phyloP scores from a whole-genome alignment of 2,113 vertebrate genomes.

The Cyprinodon tularosa region DNA sequence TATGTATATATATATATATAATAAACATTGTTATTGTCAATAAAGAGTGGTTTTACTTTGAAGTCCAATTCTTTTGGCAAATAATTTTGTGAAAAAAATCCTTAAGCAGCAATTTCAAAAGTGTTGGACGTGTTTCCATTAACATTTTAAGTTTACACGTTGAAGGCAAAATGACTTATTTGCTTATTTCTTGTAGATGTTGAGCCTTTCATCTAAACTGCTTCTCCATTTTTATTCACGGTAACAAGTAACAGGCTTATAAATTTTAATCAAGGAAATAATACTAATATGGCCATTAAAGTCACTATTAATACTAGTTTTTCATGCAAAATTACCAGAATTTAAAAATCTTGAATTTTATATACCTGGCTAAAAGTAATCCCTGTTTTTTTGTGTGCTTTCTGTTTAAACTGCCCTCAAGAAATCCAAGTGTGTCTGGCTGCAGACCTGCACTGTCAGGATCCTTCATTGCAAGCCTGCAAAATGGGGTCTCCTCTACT shows the following conservation, averaged over 20 bases:
- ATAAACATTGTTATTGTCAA: not conserved
- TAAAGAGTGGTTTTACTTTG: not conserved
- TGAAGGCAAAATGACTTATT: no score
- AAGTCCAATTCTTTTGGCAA: not conserved
- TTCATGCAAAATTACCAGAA: no score
- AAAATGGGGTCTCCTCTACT: no score
- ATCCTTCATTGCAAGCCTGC: no score
- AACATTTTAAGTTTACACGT: no score
- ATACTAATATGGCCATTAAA: not conserved
- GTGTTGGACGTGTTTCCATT: not conserved
- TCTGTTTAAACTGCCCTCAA: no score
- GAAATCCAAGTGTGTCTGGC: no score
- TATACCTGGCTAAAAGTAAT: no score
- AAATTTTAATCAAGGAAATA: not conserved
- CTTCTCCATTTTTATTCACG: not conserved
- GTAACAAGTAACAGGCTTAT: not conserved
- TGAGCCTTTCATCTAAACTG: no score
- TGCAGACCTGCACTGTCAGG: no score
- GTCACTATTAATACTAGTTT: not conserved
- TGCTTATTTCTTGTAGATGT: not conserved
- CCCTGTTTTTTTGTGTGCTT: no score
- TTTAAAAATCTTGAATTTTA: no score
- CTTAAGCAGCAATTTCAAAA: not conserved
- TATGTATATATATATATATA: not conserved
- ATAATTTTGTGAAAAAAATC: constrained; percentile 16